A percentile compares a stretch with the other conserved stretches of the same genome.
These are phyloP conservation scores for Myopa testacea DNA, from an alignment of 2,888 invertebrate genomes.

Conservation along the genomic window DNA sequence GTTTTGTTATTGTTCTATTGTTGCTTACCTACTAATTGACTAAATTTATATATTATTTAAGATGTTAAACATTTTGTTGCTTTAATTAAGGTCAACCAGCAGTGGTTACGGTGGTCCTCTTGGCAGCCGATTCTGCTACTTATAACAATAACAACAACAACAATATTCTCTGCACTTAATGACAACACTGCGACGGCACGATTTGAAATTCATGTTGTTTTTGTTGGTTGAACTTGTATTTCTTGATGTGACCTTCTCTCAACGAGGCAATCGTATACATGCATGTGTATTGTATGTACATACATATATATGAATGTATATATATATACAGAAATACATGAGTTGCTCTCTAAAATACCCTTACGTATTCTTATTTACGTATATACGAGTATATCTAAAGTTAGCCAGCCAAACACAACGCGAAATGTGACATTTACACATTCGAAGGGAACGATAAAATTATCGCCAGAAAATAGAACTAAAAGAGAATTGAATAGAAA, in stretches of 20 bases:
- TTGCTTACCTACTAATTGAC: neutral
- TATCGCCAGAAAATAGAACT: too few species aligned
- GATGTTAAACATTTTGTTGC: neutral
- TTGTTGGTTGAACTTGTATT: slow-evolving; percentile 14
- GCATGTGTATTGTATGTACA: neutral
- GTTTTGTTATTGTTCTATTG: too few species aligned
- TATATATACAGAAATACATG: too few species aligned
- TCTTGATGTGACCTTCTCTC: slow-evolving; percentile 1
- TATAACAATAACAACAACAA: neutral
- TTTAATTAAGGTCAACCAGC: neutral
- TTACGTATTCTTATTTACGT: too few species aligned
- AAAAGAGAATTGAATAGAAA: too few species aligned
- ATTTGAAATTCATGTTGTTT: neutral
- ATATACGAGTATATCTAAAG: too few species aligned
- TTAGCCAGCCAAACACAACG: neutral
- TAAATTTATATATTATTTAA: neutral
- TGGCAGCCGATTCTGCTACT: too few species aligned
- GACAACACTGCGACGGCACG: neutral
- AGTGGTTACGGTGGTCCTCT: neutral
- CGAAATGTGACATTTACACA: neutral
- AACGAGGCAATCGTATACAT: neutral
- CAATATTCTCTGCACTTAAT: neutral
- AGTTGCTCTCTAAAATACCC: too few species aligned
- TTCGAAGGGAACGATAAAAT: too few species aligned
- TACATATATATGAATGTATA: too few species aligned